phyloP scores from a whole-genome alignment of 2,888 invertebrate species.

The Andricus curvator region DNA sequence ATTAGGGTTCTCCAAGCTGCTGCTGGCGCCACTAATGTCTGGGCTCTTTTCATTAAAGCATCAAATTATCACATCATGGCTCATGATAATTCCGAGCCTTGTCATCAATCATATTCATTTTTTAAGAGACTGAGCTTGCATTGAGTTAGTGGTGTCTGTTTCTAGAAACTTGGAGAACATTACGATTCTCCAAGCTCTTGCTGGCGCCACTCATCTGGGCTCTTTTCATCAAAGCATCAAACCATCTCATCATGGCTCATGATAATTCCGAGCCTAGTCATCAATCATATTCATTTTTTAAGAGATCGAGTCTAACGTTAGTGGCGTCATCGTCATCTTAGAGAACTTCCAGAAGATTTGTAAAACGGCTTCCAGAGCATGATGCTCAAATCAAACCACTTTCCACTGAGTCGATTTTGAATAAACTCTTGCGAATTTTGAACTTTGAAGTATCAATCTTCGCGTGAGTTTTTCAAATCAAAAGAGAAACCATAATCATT shows the following conservation, averaged over 20 bases:
- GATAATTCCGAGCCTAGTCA: background rate
- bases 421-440: background rate
- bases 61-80: background rate
- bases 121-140: background rate
- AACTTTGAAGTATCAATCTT: background rate
- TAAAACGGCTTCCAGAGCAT: background rate
- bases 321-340: background rate
- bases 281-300: constrained; percentile 5
- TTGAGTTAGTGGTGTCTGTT: background rate
- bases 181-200: background rate
- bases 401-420: background rate
- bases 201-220: constrained; percentile 10
- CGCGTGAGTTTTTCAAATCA: constrained; percentile 4
- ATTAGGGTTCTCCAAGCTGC: background rate
- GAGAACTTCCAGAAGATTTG: background rate
- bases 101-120: constrained; percentile 9
- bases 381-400: constrained; percentile 9
- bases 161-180: background rate
- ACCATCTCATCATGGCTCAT: background rate
- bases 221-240: background rate
- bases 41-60: background rate
- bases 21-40: constrained; percentile 12
- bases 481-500: constrained; percentile 23
- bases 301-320: background rate
- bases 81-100: too few relatives aligned